Evolutionary conservation across 2,888 invertebrate species (phyloP).

Genomic region (Sphaerophoria taeniata): DNA sequence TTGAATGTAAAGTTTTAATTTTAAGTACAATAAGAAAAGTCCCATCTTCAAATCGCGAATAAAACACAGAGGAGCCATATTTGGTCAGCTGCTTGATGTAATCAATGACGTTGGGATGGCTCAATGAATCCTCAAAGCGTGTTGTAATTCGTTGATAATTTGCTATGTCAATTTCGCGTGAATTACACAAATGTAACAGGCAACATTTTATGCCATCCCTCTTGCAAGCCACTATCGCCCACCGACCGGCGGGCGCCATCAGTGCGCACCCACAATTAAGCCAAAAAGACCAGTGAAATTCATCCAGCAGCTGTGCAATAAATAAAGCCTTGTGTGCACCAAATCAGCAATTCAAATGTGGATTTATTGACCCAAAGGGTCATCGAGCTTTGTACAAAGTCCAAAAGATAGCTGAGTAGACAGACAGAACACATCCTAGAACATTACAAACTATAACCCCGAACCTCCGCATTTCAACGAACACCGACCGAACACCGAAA

Average conservation of each 20-base stretch:
- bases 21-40: too few species aligned
- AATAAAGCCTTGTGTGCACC: constrained; percentile 65
- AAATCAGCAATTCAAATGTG: constrained; percentile 74
- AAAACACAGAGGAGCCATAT: too few species aligned
- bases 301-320: constrained; percentile 53
- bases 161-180: constrained; percentile 65
- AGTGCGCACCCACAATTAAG: constrained; percentile 13
- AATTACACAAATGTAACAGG: constrained; percentile 39
- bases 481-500: not conserved
- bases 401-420: constrained; percentile 17
- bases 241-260: not conserved
- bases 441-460: too few species aligned
- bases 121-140: constrained; percentile 61
- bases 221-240: not conserved
- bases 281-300: constrained; percentile 35
- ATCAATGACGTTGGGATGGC: constrained; percentile 50
- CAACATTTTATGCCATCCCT: constrained; percentile 1
- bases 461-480: too few species aligned
- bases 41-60: too few species aligned
- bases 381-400: constrained; percentile 52
- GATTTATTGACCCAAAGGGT: constrained; percentile 71
- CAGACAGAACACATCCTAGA: not conserved
- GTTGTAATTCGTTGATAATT: constrained; percentile 73
- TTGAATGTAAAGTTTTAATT: too few species aligned
- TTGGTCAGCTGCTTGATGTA: constrained; percentile 30